These are phyloP conservation scores for Andrena chrysosceles DNA, from an alignment of 2,888 invertebrate species.

Conservation along the genomic window DNA sequence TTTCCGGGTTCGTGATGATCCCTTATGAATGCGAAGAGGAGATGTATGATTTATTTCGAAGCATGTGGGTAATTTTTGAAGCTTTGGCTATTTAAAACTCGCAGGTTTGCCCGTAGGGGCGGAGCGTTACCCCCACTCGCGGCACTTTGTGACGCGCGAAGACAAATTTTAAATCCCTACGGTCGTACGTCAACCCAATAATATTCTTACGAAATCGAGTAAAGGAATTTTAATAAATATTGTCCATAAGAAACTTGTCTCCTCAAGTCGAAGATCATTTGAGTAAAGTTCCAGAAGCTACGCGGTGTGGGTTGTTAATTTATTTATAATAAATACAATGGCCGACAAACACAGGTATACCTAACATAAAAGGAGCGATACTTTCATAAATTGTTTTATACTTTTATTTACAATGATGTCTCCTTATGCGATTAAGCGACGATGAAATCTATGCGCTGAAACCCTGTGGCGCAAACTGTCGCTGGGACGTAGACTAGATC, in stretches of 20 bases:
- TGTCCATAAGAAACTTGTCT: constrained; percentile 10
- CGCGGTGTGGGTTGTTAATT: constrained; percentile 69
- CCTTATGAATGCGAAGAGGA: no score
- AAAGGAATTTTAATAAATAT: neutral
- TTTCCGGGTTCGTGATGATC: no score
- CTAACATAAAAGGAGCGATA: constrained; percentile 73
- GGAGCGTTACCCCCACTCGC: no score
- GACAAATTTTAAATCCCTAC: neutral
- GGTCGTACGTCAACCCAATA: neutral
- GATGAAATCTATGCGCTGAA: constrained; percentile 62
- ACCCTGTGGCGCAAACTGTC: constrained; percentile 31
- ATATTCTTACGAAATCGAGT: neutral
- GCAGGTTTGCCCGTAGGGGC: no score
- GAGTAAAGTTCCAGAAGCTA: neutral
- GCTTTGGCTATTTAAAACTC: no score
- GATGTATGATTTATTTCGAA: no score
- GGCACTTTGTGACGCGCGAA: no score
- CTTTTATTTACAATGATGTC: constrained; percentile 75
- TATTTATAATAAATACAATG: constrained; percentile 83
- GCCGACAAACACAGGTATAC: constrained; percentile 72
- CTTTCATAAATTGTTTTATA: constrained; percentile 68
- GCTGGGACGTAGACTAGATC: constrained; percentile 76
- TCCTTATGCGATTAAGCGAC: constrained; percentile 64
- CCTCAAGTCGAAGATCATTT: neutral
- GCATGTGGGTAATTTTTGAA: no score